Evolutionary conservation across 2,797 vertebrate species (phyloP).

Genomic region (Neopelma chrysocephalum): DNA sequence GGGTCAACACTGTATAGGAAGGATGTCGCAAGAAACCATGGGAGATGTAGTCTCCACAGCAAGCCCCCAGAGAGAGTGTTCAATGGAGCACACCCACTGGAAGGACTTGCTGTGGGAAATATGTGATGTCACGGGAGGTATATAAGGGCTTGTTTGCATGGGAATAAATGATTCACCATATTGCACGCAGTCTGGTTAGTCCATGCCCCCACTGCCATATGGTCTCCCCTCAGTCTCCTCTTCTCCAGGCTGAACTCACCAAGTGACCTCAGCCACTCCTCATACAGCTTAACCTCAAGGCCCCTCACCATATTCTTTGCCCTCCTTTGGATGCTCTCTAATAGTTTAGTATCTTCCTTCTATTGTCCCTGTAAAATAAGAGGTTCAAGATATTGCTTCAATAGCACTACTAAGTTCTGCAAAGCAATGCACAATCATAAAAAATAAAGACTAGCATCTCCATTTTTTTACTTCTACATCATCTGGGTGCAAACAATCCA

Average conservation of each 20-base stretch:
- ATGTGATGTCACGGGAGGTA: no score
- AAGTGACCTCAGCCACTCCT: neutral
- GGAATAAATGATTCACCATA: no score
- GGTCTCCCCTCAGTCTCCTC: neutral
- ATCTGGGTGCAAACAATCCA: neutral
- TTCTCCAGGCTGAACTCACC: neutral
- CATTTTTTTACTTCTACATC: neutral
- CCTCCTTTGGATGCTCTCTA: neutral
- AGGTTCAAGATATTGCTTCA: neutral
- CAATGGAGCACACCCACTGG: no score
- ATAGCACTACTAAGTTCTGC: neutral
- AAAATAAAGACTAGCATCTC: neutral
- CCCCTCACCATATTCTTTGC: neutral
- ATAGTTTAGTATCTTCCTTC: neutral
- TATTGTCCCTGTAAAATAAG: neutral
- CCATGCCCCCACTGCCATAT: no score
- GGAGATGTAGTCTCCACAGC: no score
- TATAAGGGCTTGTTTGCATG: no score
- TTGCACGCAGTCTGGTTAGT: no score
- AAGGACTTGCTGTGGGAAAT: no score
- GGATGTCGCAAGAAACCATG: no score
- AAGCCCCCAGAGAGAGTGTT: no score
- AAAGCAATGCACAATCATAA: neutral
- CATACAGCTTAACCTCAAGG: neutral
- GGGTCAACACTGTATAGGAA: no score